Base-by-base conservation (phyloP, 2,888 invertebrate species). In the Habroteleia sp. region DNA sequence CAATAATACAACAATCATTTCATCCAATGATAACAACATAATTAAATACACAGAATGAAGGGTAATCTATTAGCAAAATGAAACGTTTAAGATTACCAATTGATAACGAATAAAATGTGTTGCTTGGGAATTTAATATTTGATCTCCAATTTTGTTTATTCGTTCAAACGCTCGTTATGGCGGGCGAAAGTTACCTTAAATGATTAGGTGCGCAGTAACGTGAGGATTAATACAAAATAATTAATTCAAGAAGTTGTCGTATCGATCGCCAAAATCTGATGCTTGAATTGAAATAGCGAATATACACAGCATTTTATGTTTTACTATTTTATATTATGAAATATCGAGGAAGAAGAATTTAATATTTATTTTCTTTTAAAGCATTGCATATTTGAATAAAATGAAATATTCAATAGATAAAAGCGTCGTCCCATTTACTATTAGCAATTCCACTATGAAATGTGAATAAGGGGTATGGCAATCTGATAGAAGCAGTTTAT, bases 151-250 rank as follows among this genome's bases (percentile, higher is more conserved):
- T 42, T 50, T 42, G 54, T 52, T 39, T 25, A 7, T 27, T 50
- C 8, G 20, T n/a, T 35, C 5, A 27, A 5, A 27, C 3, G 8
- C 7, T 60, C 39, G 48, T 62, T 48, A 17, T 17, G 20, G 7
- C 29, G 20, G 41, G 41, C 3, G 29, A 27, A 37, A 3, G 37
- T 85, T 86, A 86, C 87, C 86, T 87, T 79, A 77, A 79, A 80
- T 76, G 79, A 76, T 81, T 81, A 81, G 79, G 81, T 80, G 79
- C 79, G 81, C 81, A 83, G 80, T 82, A 80, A 84, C 79, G 79
- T 78, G 79, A 77, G 73, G 77, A 77, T 81, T 83, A 81, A 80
- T 74, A 54, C 8, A 56, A 66, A 58, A 46, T 60, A 65, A 62
- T 66, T 65, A 44, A 65, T 65, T 42, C 10, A 3, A n/a, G n/a